Evolutionary conservation across 2,888 invertebrate genomes (phyloP).

Genomic region (Globia sparganii): DNA sequence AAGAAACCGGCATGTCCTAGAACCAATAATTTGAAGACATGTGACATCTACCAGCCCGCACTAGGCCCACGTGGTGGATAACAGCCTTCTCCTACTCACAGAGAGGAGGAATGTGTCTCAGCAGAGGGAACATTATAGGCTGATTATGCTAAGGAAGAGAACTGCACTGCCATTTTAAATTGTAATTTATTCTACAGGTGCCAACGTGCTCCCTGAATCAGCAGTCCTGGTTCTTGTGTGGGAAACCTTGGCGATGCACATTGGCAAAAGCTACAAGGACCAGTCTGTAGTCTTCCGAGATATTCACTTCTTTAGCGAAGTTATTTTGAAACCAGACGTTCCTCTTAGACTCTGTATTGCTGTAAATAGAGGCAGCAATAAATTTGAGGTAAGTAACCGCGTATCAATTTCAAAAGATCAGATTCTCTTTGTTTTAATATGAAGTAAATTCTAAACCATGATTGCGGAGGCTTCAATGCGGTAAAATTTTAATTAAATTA

Average conservation of each 20-base stretch:
- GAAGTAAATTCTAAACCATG: conserved; percentile 19
- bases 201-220: conserved; percentile 92
- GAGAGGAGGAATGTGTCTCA: not conserved
- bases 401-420: conserved; percentile 17
- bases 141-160: not conserved
- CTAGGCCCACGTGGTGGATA: not conserved
- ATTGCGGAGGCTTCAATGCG: conserved; percentile 2
- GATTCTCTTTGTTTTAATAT: conserved; percentile 1
- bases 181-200: conserved; percentile 76
- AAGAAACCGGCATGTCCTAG: not conserved
- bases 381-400: conserved; percentile 72
- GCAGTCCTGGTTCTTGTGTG: conserved; percentile 87
- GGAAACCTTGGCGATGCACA: conserved; percentile 87
- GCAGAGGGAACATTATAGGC: not conserved
- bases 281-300: conserved; percentile 70
- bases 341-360: conserved; percentile 65
- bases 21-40: not conserved
- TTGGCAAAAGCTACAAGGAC: conserved; percentile 77
- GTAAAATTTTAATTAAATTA: conserved; percentile 40
- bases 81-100: not conserved
- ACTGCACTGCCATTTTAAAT: not conserved
- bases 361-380: conserved; percentile 69
- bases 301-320: conserved; percentile 69
- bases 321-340: conserved; percentile 60
- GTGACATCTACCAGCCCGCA: not conserved